These are phyloP conservation scores for Myrmophylax atrothorax DNA, from an alignment of 2,113 vertebrate genomes.

Conservation along the genomic window DNA sequence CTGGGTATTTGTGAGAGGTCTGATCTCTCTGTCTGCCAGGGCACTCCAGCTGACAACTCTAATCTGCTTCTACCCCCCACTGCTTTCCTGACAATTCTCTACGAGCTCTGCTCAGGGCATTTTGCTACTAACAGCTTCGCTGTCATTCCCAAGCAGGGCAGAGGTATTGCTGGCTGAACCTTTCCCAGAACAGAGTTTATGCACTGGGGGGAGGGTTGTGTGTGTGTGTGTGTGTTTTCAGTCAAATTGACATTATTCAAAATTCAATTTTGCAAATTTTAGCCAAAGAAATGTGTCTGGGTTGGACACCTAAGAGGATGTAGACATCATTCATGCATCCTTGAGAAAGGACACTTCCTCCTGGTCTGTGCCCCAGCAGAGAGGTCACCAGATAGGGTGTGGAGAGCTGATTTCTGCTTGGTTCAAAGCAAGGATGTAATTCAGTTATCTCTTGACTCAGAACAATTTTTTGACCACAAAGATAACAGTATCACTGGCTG, in stretches of 20 bases:
- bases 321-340: rapidly evolving
- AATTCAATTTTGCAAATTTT: neutral
- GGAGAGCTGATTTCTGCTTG: neutral
- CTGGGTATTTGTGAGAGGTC: neutral
- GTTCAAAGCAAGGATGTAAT: neutral
- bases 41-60: neutral
- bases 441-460: neutral
- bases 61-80: neutral
- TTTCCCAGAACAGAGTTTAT: neutral
- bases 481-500: neutral
- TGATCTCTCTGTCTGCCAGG: neutral
- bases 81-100: neutral
- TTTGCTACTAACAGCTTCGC: neutral
- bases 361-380: neutral
- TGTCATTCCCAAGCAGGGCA: neutral
- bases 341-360: neutral
- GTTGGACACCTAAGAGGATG: neutral
- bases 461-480: neutral
- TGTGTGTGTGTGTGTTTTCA: neutral
- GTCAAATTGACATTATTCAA: neutral
- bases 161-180: neutral
- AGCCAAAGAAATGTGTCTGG: neutral
- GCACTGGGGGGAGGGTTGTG: too few species aligned
- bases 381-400: neutral
- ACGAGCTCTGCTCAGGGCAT: neutral